These are phyloP conservation scores for Drosophila hydei DNA, from an alignment of 1,140 invertebrate species.

Conservation along the genomic window DNA sequence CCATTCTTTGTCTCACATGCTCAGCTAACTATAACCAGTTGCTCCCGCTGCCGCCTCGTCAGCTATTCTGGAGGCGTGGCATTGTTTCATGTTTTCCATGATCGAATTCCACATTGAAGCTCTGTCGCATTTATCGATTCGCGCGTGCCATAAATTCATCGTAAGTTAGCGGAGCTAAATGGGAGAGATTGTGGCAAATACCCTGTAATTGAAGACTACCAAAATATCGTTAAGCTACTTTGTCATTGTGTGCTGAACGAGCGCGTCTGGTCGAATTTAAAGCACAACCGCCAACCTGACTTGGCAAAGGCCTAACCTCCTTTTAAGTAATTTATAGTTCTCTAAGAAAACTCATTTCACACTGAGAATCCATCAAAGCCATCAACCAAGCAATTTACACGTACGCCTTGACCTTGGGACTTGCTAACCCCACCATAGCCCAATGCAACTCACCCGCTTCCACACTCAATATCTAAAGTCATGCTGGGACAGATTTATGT, in stretches of 20 bases:
- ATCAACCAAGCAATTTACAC: constrained; percentile 56
- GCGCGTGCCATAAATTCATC: constrained; percentile 1
- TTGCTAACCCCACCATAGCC: neutral
- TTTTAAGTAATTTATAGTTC: constrained; percentile 26
- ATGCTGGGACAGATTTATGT: constrained; percentile 60
- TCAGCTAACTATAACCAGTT: constrained; percentile 64
- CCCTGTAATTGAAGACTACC: constrained; percentile 9
- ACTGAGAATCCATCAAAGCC: constrained; percentile 55
- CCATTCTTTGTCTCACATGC: constrained; percentile 11
- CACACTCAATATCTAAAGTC: neutral
- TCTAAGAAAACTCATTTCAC: constrained; percentile 9
- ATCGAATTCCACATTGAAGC: neutral
- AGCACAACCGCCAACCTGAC: too few species aligned
- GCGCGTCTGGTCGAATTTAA: too few species aligned
- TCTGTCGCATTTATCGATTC: neutral
- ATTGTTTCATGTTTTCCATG: constrained; percentile 3
- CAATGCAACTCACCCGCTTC: constrained; percentile 4
- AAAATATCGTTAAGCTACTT: too few species aligned
- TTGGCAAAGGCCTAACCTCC: constrained; percentile 6
- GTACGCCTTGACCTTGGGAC: constrained; percentile 72
- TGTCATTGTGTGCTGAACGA: too few species aligned
- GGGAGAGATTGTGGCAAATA: neutral
- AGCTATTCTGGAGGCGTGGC: neutral
- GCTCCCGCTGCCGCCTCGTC: neutral
- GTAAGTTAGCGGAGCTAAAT: neutral